Conservation (phyloP, 2,113 vertebrate species). For the Phyllopteryx taeniolatus region DNA sequence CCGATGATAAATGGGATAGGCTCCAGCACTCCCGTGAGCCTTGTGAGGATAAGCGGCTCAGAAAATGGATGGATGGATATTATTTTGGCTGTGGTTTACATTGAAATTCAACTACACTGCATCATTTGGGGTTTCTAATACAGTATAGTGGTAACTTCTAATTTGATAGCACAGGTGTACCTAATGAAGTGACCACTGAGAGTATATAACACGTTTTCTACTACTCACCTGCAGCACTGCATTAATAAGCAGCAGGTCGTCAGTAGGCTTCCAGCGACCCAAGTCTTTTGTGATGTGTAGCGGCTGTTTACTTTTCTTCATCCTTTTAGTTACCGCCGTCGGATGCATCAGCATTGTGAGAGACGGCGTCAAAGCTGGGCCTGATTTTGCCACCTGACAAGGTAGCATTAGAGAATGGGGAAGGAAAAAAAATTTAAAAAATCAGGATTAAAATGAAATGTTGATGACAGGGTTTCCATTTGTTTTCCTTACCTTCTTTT, state of each 20-base stretch:
- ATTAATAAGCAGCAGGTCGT: slow-evolving; percentile 91
- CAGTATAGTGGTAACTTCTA: no score
- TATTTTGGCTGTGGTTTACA: no score
- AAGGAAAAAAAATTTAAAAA: neutral
- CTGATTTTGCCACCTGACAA: slow-evolving; percentile 82
- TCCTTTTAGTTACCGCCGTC: slow-evolving; percentile 83
- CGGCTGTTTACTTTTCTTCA: slow-evolving; percentile 95
- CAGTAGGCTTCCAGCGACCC: slow-evolving; percentile 90
- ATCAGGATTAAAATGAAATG: neutral
- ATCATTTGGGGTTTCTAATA: no score
- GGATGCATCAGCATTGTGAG: slow-evolving; percentile 78
- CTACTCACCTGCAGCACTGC: slow-evolving; percentile 85
- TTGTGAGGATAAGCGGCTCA: no score
- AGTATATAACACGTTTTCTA: neutral
- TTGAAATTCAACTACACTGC: no score
- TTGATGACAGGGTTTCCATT: neutral
- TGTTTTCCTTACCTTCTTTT: slow-evolving; percentile 81
- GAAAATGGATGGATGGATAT: no score
- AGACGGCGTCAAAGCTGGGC: slow-evolving; percentile 75
- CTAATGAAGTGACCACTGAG: neutral
- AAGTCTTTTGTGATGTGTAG: slow-evolving; percentile 93
- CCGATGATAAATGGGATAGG: no score
- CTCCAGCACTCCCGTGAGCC: no score
- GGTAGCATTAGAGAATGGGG: neutral
- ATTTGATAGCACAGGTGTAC: no score